phyloP scores from a whole-genome alignment of 1,140 invertebrate species.

The Lysiphlebus fabarum region DNA sequence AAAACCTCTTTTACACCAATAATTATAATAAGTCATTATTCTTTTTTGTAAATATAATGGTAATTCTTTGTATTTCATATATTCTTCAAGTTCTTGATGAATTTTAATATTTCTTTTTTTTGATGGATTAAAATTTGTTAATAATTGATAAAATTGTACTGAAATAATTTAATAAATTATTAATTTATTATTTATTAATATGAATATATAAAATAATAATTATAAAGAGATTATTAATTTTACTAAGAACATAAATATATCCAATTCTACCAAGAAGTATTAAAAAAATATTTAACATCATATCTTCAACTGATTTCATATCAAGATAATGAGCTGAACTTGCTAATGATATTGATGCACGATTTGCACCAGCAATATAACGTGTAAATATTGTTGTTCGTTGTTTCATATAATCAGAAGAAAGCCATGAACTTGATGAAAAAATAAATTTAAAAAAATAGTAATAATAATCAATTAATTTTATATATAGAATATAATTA shows the following conservation, averaged over 20 bases:
- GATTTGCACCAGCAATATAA: slow-evolving; percentile 42
- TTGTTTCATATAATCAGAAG: slow-evolving; percentile 31
- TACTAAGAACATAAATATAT: slow-evolving; percentile 44
- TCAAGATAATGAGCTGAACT: slow-evolving; percentile 40
- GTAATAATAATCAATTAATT: slow-evolving; percentile 8
- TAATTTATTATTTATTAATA: slow-evolving; percentile 10
- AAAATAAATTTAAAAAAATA: slow-evolving; percentile 10
- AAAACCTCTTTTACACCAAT: slow-evolving; percentile 48
- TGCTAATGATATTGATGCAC: slow-evolving; percentile 39
- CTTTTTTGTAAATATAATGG: slow-evolving; percentile 34
- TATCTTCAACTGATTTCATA: slow-evolving; percentile 39
- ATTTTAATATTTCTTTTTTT: slow-evolving; percentile 34
- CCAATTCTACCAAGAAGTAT: slow-evolving; percentile 40
- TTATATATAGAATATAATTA: slow-evolving; percentile 8
- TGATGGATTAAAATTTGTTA: slow-evolving; percentile 32
- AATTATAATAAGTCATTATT: slow-evolving; percentile 43
- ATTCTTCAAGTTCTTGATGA: slow-evolving; percentile 41
- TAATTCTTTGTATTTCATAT: slow-evolving; percentile 43
- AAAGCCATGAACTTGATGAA: slow-evolving; percentile 42
- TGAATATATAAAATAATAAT: slow-evolving; percentile 12
- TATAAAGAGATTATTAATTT: slow-evolving; percentile 7
- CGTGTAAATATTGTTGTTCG: slow-evolving; percentile 26
- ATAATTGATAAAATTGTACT: slow-evolving; percentile 37
- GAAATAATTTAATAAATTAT: slow-evolving; percentile 4
- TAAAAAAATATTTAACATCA: slow-evolving; percentile 40